Base-by-base conservation (phyloP, 2,888 invertebrate genomes). In the Caenorhabditis sp. region DNA sequence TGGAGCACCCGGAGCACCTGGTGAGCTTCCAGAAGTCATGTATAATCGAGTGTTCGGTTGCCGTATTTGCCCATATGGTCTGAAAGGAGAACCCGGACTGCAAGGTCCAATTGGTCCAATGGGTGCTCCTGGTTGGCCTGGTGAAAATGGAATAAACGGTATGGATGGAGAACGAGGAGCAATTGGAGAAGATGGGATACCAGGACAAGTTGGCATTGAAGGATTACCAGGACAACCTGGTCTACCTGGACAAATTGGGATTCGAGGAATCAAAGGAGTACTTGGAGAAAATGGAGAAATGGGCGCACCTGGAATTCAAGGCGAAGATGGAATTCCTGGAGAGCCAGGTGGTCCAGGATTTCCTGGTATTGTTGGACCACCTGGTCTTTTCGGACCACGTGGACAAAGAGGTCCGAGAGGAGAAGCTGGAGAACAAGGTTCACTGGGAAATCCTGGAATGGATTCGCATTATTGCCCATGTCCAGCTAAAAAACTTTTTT, bases 381-480 rank as follows among this genome's bases (percentile, higher is more conserved):
- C 52, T 21, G 71, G 71, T 1, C 59, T 50, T 52, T 36, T 59
- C 5, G 71, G 71, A 27, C 57, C 63, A 5, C 58, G 56, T 53
- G 71, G 71, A 54, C 53, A 71, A 7, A 43, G 63, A 8, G 71
- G 71, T 56, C 59, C 49, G 26, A 53, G 59, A 25, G 70, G 70
- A 66, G 25, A 53, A 58, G 21, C 20, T 1, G 20, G 43, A 12
- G 17, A 17, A 17, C 43, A 58, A 17, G 78, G 78, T 17, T 26
- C 58, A 14, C 57, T 36, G 20, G 78, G 78, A 17, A 63, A 59
- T 10, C 70, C 70, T 2, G 78, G 76, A 31, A 21, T 65, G 5
- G 78, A 79, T 26, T 76, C 71, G 14, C 63, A 67, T 58, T 79
- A 79, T 52, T 76, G 78, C 60, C 78, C 78, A 12, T 79, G 78